Conservation (phyloP, 2,797 vertebrate genomes). For the Coregonus suidteri region DNA sequence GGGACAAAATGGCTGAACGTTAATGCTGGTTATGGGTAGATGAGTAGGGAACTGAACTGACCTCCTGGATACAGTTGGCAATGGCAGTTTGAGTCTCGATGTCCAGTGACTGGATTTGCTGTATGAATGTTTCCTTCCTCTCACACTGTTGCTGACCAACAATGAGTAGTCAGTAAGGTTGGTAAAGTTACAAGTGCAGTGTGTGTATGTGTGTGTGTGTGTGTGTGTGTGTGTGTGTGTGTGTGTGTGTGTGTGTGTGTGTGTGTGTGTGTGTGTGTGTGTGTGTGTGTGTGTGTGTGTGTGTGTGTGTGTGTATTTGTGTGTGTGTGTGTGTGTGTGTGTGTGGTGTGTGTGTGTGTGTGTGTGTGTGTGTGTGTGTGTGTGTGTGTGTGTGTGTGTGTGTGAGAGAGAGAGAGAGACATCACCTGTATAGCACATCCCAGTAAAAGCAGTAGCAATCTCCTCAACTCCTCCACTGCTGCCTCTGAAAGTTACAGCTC, state of each 20-base stretch:
- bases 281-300: too few relatives aligned
- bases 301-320: too few relatives aligned
- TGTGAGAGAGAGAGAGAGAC: not conserved
- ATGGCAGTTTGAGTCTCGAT: conserved; percentile 83
- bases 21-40: not conserved
- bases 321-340: too few relatives aligned
- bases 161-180: not conserved
- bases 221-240: not conserved
- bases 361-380: conserved; percentile 1
- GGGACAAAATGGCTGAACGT: conserved; percentile 36
- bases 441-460: conserved; percentile 81
- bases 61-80: conserved; percentile 87
- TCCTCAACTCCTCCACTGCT: conserved; percentile 82
- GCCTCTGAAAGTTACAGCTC: conserved; percentile 81
- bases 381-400: conserved; percentile 16
- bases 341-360: conserved; percentile 3
- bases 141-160: conserved; percentile 77
- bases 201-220: not conserved
- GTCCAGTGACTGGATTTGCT: conserved; percentile 84
- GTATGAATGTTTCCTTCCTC: conserved; percentile 85
- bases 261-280: not conserved
- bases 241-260: not conserved
- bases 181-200: not conserved
- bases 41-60: conserved; percentile 43
- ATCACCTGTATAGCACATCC: conserved; percentile 90